Evolutionary conservation across 2,113 vertebrate species (phyloP), one percentile per base, ranked within the genome.

Genomic region (Xiphophorus couchianus): DNA sequence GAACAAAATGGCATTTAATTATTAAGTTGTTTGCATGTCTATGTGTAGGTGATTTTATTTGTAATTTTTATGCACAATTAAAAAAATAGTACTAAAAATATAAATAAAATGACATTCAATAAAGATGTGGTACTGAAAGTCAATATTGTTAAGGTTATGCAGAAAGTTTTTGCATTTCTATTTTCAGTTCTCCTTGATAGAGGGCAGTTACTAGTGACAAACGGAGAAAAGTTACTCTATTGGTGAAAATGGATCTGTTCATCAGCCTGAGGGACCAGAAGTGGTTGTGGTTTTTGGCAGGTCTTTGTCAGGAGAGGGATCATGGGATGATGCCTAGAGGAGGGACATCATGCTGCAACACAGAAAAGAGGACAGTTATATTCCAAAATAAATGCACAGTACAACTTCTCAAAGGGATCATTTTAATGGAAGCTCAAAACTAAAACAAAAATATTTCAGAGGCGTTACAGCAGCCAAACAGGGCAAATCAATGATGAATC

Each of bases 241-340:
- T 89, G 89, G 87, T 88, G 74, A 91, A 89, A 92, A 94, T 90
- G 82, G 89, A 95, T 94, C 85, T 82, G 84, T 86, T 89, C 89
- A 91, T 94, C 92, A 93, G 85, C 86, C 83, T 62, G 44, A 68
- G 80, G 82, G 88, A 92, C 92, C 89, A 91, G 81, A 90, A 80
- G 82, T 84, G 77, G 73, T 80, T 83, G 73, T 80, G 81, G 80
- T 91, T 89, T 90, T 90, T 90, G 90, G 85, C 90, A 93, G 88
- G 82, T 93, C 86, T 82, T 86, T 93, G 90, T 93, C 89, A 91
- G 83, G 62, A 73, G 72, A 76, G 89, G 84, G 90, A 89, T 80
- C 79, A 75, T 75, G 86, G 83, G 85, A 86, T 79, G 67, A 85
- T 29, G 72, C 88, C 79, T 83, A 71, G 62, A 87, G 85, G 77